A percentile compares a stretch with the other conserved stretches of the same genome.
phyloP scores from a whole-genome alignment of 2,888 invertebrate species.

The Vanessa cardui region DNA sequence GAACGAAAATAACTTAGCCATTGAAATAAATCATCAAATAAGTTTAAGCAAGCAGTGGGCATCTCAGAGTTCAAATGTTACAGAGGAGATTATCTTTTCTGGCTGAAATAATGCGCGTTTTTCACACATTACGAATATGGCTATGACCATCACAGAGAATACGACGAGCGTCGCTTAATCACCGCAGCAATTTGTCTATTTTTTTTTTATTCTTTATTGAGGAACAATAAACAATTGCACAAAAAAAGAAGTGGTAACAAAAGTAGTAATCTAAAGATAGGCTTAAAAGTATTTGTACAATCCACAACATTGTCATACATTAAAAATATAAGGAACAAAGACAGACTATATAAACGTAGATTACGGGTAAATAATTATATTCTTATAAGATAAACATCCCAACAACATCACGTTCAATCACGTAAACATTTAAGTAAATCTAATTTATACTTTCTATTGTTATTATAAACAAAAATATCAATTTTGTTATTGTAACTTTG shows the following conservation, averaged over 20 bases:
- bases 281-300: background rate
- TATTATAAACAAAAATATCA: background rate
- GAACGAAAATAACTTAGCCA: no score
- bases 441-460: background rate
- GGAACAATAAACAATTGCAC: background rate
- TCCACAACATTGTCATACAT: constrained; percentile 1
- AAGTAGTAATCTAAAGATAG: background rate
- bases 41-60: no score
- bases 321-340: background rate
- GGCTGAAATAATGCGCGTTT: no score
- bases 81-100: no score
- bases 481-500: background rate
- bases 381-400: background rate
- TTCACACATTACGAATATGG: no score
- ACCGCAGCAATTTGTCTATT: background rate
- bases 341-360: background rate
- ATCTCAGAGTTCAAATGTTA: no score
- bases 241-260: background rate
- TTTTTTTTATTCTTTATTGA: constrained; percentile 1
- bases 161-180: background rate
- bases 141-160: background rate
- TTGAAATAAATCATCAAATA: no score
- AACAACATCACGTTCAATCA: background rate
- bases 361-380: background rate
- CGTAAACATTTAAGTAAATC: background rate